These are phyloP conservation scores for Arvicanthis niloticus DNA, from an alignment of 2,113 vertebrate genomes.

Conservation along the genomic window DNA sequence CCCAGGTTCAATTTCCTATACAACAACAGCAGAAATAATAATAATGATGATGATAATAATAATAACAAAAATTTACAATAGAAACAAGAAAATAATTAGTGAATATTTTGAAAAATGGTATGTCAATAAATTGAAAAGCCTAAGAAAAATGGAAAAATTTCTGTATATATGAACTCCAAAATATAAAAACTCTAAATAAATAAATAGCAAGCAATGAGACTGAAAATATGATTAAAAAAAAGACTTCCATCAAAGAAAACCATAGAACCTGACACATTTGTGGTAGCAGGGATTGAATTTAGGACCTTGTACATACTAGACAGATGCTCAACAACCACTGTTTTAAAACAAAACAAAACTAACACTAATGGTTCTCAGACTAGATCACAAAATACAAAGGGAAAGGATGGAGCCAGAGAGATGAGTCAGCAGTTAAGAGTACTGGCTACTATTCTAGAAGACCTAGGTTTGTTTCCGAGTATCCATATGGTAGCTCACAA, in stretches of 20 bases:
- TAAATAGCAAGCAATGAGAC: background rate
- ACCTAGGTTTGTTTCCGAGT: background rate
- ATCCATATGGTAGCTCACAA: background rate
- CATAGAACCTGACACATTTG: background rate
- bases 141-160: background rate
- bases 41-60: background rate
- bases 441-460: background rate
- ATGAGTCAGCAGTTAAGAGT: background rate
- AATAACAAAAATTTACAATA: background rate
- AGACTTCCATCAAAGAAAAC: background rate
- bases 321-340: background rate
- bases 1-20: background rate
- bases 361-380: background rate
- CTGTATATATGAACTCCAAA: background rate
- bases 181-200: background rate
- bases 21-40: background rate
- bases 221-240: background rate
- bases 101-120: background rate
- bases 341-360: background rate
- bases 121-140: background rate
- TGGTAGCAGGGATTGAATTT: background rate
- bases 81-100: background rate
- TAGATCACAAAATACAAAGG: background rate
- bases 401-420: background rate
- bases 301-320: background rate